Conservation (phyloP, 2,888 invertebrate species). For the Antheraea assamensis region DNA sequence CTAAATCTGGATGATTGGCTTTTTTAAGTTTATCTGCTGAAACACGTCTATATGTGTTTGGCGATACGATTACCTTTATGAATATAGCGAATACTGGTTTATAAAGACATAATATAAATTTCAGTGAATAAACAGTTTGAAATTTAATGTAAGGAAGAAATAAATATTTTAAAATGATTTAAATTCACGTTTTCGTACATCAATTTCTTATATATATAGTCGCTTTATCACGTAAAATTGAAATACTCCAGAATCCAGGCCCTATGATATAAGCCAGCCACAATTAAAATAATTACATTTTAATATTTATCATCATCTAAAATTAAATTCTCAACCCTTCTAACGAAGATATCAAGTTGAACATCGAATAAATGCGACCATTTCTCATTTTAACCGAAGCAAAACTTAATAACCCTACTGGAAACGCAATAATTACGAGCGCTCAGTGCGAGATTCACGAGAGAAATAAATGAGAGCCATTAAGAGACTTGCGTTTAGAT, state of each 20-base stretch:
- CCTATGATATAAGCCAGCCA: conserved; percentile 29
- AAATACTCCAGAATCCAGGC: background rate
- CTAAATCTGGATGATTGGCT: too few species aligned
- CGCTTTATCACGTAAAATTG: background rate
- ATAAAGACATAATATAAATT: too few species aligned
- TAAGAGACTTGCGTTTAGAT: conserved; percentile 79
- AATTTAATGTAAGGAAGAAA: background rate
- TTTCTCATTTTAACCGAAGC: conserved; percentile 80
- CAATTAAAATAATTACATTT: conserved; percentile 74
- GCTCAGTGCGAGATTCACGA: conserved; percentile 77
- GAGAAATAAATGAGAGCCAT: conserved; percentile 79
- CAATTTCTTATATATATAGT: background rate
- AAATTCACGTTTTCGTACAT: background rate
- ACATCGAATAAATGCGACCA: conserved; percentile 74
- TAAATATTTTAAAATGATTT: background rate
- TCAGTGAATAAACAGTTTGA: background rate
- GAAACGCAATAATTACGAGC: conserved; percentile 79
- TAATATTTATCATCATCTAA: conserved; percentile 62
- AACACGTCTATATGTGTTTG: too few species aligned
- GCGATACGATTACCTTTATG: too few species aligned
- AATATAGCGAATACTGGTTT: too few species aligned
- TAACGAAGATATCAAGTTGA: conserved; percentile 75
- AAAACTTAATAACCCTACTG: conserved; percentile 80
- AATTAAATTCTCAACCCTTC: conserved; percentile 78
- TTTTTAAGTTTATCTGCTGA: too few species aligned